phyloP scores from a whole-genome alignment of 2,888 invertebrate genomes.

The Fragum fragum region DNA sequence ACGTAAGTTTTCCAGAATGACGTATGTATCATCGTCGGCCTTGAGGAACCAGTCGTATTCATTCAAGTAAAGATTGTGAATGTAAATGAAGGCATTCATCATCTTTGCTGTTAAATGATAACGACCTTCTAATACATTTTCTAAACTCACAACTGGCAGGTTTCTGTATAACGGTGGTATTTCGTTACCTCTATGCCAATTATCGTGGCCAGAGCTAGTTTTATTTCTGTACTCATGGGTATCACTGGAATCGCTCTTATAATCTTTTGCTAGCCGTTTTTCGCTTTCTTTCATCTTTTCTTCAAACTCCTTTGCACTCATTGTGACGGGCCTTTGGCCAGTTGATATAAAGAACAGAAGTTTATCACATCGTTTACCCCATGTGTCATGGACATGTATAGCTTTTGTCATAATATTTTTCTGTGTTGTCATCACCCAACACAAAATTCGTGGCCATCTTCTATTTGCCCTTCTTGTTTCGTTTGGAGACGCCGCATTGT shows the following conservation, averaged over 20 bases:
- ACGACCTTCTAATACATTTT: slow-evolving; percentile 89
- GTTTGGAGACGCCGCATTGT: no score
- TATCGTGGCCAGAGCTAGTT: no score
- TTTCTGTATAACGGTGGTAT: background rate
- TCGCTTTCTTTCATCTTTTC: no score
- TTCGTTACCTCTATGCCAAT: background rate
- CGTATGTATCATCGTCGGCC: slow-evolving; percentile 85
- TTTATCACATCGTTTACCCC: slow-evolving; percentile 93
- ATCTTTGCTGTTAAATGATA: slow-evolving; percentile 98
- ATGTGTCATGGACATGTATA: slow-evolving; percentile 96
- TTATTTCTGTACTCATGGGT: no score
- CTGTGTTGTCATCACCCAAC: slow-evolving; percentile 99
- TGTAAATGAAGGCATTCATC: slow-evolving; percentile 95
- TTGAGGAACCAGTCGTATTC: slow-evolving; percentile 98
- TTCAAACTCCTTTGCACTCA: no score
- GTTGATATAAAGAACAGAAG: slow-evolving; percentile 87
- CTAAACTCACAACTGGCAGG: background rate
- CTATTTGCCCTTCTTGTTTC: no score
- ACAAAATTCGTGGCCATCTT: slow-evolving; percentile 90
- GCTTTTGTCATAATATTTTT: slow-evolving; percentile 95
- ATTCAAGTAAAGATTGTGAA: slow-evolving; percentile 92
- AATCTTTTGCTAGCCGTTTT: no score
- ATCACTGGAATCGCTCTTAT: no score
- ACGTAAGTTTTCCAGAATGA: slow-evolving; percentile 95
- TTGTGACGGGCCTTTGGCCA: background rate